Percentiles rank a stretch among this genome's conserved stretches.
Conservation (phyloP, 2,797 vertebrate genomes). For the Anableps anableps region DNA sequence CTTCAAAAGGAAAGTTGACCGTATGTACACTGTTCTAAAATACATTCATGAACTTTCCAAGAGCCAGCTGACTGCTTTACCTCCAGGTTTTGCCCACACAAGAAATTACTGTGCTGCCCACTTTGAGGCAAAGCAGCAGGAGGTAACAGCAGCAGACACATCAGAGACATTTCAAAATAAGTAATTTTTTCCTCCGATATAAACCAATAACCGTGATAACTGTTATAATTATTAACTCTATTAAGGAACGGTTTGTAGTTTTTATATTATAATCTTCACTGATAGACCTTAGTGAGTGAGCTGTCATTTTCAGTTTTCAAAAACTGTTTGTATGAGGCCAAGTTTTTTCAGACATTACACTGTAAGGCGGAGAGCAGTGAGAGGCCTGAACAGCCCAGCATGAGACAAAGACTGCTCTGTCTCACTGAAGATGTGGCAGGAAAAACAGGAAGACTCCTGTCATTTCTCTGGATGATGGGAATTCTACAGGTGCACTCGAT, state of each 20-base stretch:
- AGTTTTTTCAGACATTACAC: conserved; percentile 60
- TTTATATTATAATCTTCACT: conserved; percentile 2
- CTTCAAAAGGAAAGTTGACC: conserved; percentile 39
- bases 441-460: conserved; percentile 65
- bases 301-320: conserved; percentile 37
- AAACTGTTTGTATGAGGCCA: conserved; percentile 28
- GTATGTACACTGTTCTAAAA: conserved; percentile 42
- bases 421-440: conserved; percentile 35
- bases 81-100: conserved; percentile 34
- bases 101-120: conserved; percentile 34
- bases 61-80: conserved; percentile 54
- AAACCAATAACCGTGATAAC: background rate
- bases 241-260: background rate
- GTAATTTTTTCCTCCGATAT: background rate
- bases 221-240: background rate
- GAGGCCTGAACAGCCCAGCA: conserved; percentile 21
- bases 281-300: conserved; percentile 16
- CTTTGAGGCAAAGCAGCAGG: conserved; percentile 40
- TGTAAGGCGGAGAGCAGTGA: conserved; percentile 33
- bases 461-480: conserved; percentile 57
- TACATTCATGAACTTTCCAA: conserved; percentile 49
- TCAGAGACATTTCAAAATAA: conserved; percentile 25
- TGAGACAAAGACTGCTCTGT: conserved; percentile 72
- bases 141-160: conserved; percentile 50
- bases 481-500: conserved; percentile 72